phyloP scores from a whole-genome alignment of 2,113 vertebrate species.

The Elaphurus davidianus region DNA sequence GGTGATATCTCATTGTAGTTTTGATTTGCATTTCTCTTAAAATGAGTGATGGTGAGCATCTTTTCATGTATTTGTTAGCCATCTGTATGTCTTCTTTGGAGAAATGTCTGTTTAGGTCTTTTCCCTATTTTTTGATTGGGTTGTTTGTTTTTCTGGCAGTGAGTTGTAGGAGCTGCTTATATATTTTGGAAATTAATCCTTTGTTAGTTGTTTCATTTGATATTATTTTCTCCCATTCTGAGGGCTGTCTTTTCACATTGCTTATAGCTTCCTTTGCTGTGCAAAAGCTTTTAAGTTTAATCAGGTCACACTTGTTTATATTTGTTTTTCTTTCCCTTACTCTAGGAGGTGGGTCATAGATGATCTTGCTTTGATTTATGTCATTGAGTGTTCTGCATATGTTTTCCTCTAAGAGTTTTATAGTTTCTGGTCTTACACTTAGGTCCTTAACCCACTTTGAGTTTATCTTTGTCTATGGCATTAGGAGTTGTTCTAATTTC shows the following conservation, averaged over 20 bases:
- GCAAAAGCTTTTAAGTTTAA: background rate
- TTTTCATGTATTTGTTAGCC: background rate
- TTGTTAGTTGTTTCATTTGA: background rate
- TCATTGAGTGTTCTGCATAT: background rate
- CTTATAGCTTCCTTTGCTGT: background rate
- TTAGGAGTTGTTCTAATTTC: background rate
- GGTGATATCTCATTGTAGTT: background rate
- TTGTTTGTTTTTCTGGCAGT: background rate
- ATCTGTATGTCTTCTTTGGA: background rate
- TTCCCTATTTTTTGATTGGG: background rate
- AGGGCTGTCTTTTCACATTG: background rate
- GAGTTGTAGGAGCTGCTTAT: background rate
- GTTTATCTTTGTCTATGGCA: background rate
- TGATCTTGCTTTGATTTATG: background rate
- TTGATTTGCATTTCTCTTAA: background rate
- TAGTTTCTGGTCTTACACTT: background rate
- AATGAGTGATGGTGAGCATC: background rate
- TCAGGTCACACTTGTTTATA: background rate
- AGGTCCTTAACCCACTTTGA: background rate
- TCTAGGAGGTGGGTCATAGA: background rate
- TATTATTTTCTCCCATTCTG: background rate
- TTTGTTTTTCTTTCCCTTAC: background rate
- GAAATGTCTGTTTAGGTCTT: background rate
- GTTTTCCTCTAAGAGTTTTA: too few relatives aligned
- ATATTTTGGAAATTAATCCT: background rate